Evolutionary conservation across 2,888 invertebrate species (phyloP).

Genomic region (Melanophora roralis): DNA sequence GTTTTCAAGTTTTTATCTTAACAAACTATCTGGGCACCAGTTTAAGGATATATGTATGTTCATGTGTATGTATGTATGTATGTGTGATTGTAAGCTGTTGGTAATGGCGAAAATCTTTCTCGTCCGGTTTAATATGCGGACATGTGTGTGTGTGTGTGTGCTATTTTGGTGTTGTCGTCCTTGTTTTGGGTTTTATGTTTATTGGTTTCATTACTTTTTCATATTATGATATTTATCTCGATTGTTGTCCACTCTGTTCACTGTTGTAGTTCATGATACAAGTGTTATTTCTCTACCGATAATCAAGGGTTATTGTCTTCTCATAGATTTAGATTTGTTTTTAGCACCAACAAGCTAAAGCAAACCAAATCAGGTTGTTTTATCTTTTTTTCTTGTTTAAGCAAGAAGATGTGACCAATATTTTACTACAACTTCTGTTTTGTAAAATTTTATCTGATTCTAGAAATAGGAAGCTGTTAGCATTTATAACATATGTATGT

Average conservation of each 20-base stretch:
- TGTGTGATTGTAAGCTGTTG: background rate
- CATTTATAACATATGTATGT: slow-evolving; percentile 30
- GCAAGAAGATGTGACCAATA: background rate
- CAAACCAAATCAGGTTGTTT: slow-evolving; percentile 12
- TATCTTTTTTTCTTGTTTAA: background rate
- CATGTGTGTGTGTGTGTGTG: background rate
- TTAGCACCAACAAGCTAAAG: background rate
- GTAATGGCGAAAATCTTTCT: slow-evolving; percentile 17
- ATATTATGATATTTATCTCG: slow-evolving; percentile 34
- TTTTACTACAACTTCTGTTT: slow-evolving; percentile 15
- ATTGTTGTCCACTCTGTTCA: slow-evolving; percentile 27
- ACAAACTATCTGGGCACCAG: slow-evolving; percentile 27
- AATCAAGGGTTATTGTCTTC: slow-evolving; percentile 56
- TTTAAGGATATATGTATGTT: background rate
- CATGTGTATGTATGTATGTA: background rate
- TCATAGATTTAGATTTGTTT: slow-evolving; percentile 20
- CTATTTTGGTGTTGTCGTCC: slow-evolving; percentile 37
- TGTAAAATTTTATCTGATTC: slow-evolving; percentile 38
- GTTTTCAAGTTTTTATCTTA: slow-evolving; percentile 45
- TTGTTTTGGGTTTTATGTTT: slow-evolving; percentile 41
- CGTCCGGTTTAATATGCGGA: slow-evolving; percentile 45
- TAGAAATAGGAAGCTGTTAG: slow-evolving; percentile 13
- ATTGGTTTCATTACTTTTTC: slow-evolving; percentile 40
- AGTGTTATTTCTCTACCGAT: background rate
- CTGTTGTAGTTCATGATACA: background rate